Percentiles rank a stretch among this genome's conserved stretches.
Evolutionary conservation across 2,888 invertebrate species (phyloP).

Genomic region (Chrysolina haemoptera): DNA sequence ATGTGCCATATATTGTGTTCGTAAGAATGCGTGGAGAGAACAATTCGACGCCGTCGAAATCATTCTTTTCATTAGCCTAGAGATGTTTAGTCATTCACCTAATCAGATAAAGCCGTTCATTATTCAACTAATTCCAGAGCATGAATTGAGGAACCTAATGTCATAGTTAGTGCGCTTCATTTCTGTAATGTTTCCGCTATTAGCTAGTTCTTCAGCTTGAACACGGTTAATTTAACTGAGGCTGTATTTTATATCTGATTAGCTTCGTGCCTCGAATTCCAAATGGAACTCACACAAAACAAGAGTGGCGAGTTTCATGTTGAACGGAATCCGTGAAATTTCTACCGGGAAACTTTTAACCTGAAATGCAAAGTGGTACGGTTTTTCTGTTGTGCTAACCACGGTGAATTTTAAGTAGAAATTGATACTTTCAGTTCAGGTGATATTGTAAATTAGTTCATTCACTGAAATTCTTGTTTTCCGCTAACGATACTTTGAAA

Average conservation of each 20-base stretch:
- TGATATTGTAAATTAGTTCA: constrained; percentile 22
- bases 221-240: constrained; percentile 57
- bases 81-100: not conserved
- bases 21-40: too few species aligned
- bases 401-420: constrained; percentile 38
- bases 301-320: constrained; percentile 41
- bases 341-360: constrained; percentile 48
- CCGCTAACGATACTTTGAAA: not conserved
- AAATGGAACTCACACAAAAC: constrained; percentile 49
- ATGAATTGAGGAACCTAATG: constrained; percentile 18
- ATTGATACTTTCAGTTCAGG: constrained; percentile 32
- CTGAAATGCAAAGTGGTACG: constrained; percentile 47
- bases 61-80: too few species aligned
- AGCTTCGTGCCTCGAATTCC: constrained; percentile 56
- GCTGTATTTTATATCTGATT: constrained; percentile 59
- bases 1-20: too few species aligned
- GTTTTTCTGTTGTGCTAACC: constrained; percentile 31
- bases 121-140: not conserved
- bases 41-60: too few species aligned
- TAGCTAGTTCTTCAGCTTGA: constrained; percentile 56
- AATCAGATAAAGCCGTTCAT: not conserved
- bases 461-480: constrained; percentile 13
- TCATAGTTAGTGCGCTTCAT: constrained; percentile 30
- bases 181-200: constrained; percentile 51
- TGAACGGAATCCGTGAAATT: constrained; percentile 44